Evolutionary conservation across 2,113 vertebrate species (phyloP), one percentile per base, ranked within the genome.

Genomic region (Antechinus flavipes): DNA sequence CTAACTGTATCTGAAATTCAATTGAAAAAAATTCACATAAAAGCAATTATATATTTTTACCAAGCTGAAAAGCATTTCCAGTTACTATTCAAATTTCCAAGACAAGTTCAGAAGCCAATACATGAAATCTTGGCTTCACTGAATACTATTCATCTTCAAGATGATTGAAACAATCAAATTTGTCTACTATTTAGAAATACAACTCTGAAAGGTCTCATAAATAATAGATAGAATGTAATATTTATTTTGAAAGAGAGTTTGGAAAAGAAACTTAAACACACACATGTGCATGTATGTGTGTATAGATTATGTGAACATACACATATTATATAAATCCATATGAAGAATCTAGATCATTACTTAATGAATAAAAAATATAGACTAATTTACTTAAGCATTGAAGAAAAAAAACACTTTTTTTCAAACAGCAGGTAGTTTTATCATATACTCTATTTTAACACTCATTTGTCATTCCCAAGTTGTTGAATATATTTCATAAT

Each of bases 401-500:
- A 92, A 24, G 9, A 3, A 96, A 46, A 47, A 96, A 68, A 94
- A 47, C 47, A 14, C 12, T 27, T 23, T 49, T 52, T 52, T 68
- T 93, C 91, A 30, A 93, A 89, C 35, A 91, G 19, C 47, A 52
- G 49, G 25, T 42, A 89, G 76, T 22, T 91, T 92, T 89, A 47
- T 3, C 14, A 61, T 25, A 14, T 0, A 56, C 56, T 27, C 84
- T 55, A 93, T 90, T 16, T 54, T 55, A 26, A 52, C 68, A 24
- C 89, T 92, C 91, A 53, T 56, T 84, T 94, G 84, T 68, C 6
- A 61, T 16, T 26, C 5, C 42, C 53, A 93, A 3, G 27, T 52
- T 55, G n/a, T 25, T 93, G 76, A 56, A 92, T 90, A 94, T 94
- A 4, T 11, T 50, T 92, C 47, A 95, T 30, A 68, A 93, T 92